Evolutionary conservation across 2,888 invertebrate genomes (phyloP), one percentile per base, ranked within the genome.

Genomic region (Dynastes tityus): DNA sequence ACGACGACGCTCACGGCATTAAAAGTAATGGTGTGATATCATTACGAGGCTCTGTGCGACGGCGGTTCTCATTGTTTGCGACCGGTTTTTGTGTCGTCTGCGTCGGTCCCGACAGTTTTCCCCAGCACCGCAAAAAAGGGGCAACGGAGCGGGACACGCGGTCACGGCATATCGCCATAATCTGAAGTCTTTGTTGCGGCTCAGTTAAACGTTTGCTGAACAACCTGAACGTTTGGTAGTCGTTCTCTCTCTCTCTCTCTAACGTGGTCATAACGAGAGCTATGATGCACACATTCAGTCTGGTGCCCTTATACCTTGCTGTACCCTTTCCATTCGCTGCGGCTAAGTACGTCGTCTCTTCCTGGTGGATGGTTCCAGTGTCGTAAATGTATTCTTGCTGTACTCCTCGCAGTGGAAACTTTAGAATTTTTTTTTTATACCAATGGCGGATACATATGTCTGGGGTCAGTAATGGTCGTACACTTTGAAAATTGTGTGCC

Each of bases 91-190:
- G 65, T 51, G 76, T 16, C 53, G 67, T 67, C 67, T 67, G 67
- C 53, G 65, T 29, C 76, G 51, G 76, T 76, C 55, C 67, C 65
- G 76, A 65, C 76, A 53, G 64, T 76, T 65, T 13, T 74, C 51
- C 37, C 45, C 65, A 16, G 16, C 65, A 76, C 76, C 71, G 80
- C 82, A 83, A 83, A 83, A 84, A 83, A 81, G 76, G 82, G 77
- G 80, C 81, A 82, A 76, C 82, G 78, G 81, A 80, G 81, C 82
- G 82, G 80, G 81, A 82, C 83, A 82, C 79, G 79, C 83, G 83
- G 84, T 84, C 84, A 84, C 84, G 84, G 80, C 82, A 84, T 84
- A 84, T 84, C 84, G 83, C 82, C 81, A 84, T 84, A 84, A 84
- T 84, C 84, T 84, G 63, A 81, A 78, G 83, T 83, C 84, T 83